Base-by-base conservation (phyloP, 2,797 vertebrate species). In the Syngnathus acus region DNA sequence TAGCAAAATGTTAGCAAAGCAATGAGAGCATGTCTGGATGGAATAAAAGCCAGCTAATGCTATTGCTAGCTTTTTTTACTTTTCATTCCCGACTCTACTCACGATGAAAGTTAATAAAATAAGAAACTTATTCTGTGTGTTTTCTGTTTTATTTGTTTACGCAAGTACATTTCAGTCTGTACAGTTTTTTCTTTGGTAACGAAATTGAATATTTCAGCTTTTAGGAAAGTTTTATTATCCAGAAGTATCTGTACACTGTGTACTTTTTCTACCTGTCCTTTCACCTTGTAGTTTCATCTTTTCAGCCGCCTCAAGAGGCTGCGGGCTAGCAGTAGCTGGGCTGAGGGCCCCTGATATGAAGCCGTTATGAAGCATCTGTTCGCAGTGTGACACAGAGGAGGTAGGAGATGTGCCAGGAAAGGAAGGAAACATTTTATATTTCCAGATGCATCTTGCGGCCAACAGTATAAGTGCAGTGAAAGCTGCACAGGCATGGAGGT, bases 401-500 rank as follows among this genome's bases (percentile, higher is more conserved):
- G 38, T n/a, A 60, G n/a, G 19, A 40, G 40, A 60, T 38, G 43
- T 50, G n/a, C 62, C 0, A 14, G 26, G 21, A 13, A 51, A 62
- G 62, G 47, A 14, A 2, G 32, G 16, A 59, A 55, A 42, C 45
- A 8, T 32, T 68, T 48, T 54, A 16, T 17, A 42, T 39, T 53
- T 65, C 39, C 45, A 53, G 37, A 10, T 10, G 58, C 14, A 39
- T 26, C 19, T 10, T 38, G 47, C 19, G 54, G 1, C 38, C n/a
- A 0, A 39, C 38, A n/a, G 37, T 0, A 19, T 19, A 39, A 40
- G 57, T 62, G 58, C 53, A 48, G 40, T 16, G 21, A 54, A 71
- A 80, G 58, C 16, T 48, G 59, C 45, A 43, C 10, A 57, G 13
- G 5, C 66, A 51, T 53, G 40, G 47, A 39, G 1, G 10, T 63